A percentile compares a stretch with the other conserved stretches of the same genome.
phyloP scores from a whole-genome alignment of 2,888 invertebrate genomes.

The Xiphydria camelus region DNA sequence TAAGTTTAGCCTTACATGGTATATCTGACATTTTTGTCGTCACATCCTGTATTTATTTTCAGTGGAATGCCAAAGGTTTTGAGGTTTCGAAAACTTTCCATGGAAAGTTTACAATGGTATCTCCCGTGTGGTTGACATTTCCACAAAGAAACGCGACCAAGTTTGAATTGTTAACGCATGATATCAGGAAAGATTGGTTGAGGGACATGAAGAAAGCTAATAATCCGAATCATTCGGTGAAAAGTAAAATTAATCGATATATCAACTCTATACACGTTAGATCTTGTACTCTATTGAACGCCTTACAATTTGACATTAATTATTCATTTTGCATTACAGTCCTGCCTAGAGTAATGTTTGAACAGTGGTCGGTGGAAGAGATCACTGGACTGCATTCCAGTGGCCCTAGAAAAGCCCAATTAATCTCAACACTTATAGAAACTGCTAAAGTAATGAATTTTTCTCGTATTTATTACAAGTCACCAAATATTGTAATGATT shows the following conservation, averaged over 20 bases:
- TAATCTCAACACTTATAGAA: conserved; percentile 71
- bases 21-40: no score
- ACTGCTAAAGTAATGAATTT: conserved; percentile 65
- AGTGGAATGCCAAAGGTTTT: conserved; percentile 97
- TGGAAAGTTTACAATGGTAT: conserved; percentile 85
- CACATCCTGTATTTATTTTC: conserved; percentile 40
- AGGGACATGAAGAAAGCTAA: conserved; percentile 68
- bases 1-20: no score
- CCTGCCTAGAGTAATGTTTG: conserved; percentile 87
- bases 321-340: conserved; percentile 63
- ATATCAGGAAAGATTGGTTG: conserved; percentile 85
- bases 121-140: conserved; percentile 95
- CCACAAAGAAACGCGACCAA: conserved; percentile 65
- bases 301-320: no score
- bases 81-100: conserved; percentile 89
- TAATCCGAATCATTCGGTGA: conserved; percentile 62
- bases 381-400: conserved; percentile 73
- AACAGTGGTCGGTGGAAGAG: conserved; percentile 80
- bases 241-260: conserved; percentile 62
- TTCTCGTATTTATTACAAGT: no score
- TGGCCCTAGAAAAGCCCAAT: conserved; percentile 67
- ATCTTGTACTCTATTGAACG: no score
- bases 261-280: neutral
- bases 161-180: conserved; percentile 74
- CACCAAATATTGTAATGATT: no score